These are phyloP conservation scores for Montipora efflorescens DNA, from an alignment of 64 coral and sea anemone species.

Conservation along the genomic window DNA sequence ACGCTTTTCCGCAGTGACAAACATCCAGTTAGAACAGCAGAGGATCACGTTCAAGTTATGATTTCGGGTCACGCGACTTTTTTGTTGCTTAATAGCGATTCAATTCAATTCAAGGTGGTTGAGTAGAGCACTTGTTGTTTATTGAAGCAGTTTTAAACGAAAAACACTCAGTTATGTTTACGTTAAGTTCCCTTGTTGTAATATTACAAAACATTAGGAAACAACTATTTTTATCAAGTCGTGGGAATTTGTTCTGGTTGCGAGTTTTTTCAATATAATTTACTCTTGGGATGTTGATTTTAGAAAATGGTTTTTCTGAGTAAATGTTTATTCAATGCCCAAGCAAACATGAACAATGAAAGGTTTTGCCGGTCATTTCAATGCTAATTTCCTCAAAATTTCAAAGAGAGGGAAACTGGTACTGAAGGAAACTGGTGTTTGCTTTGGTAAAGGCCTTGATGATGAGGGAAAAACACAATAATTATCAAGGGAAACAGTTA, in stretches of 20 bases:
- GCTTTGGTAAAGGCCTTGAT: too few relatives aligned
- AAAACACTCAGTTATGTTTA: neutral
- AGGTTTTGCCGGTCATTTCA: neutral
- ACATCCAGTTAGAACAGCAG: neutral
- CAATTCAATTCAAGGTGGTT: neutral
- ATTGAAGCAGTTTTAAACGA: neutral
- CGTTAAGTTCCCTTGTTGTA: neutral
- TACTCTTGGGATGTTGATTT: neutral
- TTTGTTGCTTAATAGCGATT: neutral
- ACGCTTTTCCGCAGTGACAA: neutral
- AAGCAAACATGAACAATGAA: slow-evolving; percentile 21
- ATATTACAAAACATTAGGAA: neutral
- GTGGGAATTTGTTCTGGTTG: neutral
- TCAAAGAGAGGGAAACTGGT: too few relatives aligned
- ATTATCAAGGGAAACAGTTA: too few relatives aligned
- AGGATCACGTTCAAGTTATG: neutral
- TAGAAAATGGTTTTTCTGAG: neutral
- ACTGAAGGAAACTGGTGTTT: too few relatives aligned
- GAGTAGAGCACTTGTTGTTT: neutral
- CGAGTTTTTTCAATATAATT: neutral
- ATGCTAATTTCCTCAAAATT: neutral
- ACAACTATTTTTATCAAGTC: neutral
- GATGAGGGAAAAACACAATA: too few relatives aligned
- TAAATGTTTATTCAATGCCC: slow-evolving; percentile 35
- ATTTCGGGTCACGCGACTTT: neutral